These are phyloP conservation scores for Rapana venosa DNA, from an alignment of 2,888 invertebrate genomes.

Conservation along the genomic window DNA sequence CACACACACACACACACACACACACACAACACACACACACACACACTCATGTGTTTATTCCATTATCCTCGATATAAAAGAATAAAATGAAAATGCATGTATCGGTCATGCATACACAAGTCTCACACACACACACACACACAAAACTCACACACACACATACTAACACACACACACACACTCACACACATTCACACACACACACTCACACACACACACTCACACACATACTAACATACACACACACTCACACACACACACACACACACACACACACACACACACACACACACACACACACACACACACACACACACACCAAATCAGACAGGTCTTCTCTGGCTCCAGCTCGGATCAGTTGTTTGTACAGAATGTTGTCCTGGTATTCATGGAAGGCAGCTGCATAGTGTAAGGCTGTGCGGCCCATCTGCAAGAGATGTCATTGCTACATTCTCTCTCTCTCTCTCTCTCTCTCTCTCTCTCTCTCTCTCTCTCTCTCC, in stretches of 20 bases:
- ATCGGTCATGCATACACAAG: background rate
- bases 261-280: slow-evolving; percentile 10
- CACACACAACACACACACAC: too few species aligned
- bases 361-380: slow-evolving; percentile 58
- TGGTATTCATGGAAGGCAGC: slow-evolving; percentile 56
- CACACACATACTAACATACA: background rate
- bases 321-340: slow-evolving; percentile 57
- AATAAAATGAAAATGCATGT: too few species aligned
- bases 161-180: background rate
- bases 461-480: background rate
- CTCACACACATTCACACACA: background rate
- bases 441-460: background rate
- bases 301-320: slow-evolving; percentile 51
- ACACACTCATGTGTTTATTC: too few species aligned
- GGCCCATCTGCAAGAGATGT: slow-evolving; percentile 57
- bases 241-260: slow-evolving; percentile 18
- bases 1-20: too few species aligned
- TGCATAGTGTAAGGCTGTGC: slow-evolving; percentile 69
- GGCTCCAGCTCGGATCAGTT: slow-evolving; percentile 61
- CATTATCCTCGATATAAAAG: too few species aligned
- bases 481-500: background rate
- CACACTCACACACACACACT: background rate
- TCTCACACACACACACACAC: background rate
- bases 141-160: background rate
- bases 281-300: slow-evolving; percentile 32